Conservation (phyloP, 2,797 vertebrate species). For the Megalops cyprinoides region DNA sequence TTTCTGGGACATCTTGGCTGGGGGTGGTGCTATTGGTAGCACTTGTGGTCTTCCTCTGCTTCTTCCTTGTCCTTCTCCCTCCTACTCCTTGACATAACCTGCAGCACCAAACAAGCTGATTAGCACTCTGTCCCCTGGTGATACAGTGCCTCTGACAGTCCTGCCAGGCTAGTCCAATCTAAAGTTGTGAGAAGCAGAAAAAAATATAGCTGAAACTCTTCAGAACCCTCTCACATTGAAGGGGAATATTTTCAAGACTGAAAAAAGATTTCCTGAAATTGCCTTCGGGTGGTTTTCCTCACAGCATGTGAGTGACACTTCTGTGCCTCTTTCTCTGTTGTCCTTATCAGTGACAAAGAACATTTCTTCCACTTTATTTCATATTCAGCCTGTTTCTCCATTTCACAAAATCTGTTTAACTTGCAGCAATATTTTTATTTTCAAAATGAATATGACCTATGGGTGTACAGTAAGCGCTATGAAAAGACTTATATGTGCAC, state of each 20-base stretch:
- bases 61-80: no score
- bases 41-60: neutral
- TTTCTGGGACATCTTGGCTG: neutral
- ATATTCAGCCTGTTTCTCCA: neutral
- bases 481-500: neutral
- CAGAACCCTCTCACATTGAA: neutral
- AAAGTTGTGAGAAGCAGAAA: neutral
- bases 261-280: neutral
- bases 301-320: neutral
- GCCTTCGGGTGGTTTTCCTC: neutral
- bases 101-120: slow-evolving; percentile 10
- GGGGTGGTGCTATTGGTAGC: neutral
- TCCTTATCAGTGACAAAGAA: neutral
- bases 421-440: no score
- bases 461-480: no score
- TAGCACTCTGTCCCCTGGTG: neutral
- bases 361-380: neutral
- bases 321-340: neutral
- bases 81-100: slow-evolving; percentile 1
- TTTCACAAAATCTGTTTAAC: neutral
- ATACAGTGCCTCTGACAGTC: neutral
- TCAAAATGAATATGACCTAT: no score
- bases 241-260: neutral
- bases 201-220: slow-evolving; percentile 3
- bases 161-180: slow-evolving; percentile 3